Percentiles rank a stretch among this genome's conserved stretches.
Conservation (phyloP, 2,888 invertebrate genomes). For the Argynnis bischoffii region DNA sequence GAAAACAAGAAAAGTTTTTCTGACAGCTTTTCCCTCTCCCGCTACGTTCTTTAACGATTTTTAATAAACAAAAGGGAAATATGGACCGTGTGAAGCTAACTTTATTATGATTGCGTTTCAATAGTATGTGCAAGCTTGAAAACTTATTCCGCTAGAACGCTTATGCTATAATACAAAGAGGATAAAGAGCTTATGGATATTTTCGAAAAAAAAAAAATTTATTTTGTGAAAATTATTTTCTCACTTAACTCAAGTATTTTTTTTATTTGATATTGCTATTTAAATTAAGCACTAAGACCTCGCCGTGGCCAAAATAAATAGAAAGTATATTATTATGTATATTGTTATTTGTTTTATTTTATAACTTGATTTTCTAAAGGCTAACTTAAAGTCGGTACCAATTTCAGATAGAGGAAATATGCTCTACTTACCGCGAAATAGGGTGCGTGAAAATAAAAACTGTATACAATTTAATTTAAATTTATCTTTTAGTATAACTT, state of each 20-base stretch:
- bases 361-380: too few species aligned
- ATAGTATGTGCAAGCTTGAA: slow-evolving; percentile 14
- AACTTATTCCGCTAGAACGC: slow-evolving; percentile 13
- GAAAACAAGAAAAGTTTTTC: slow-evolving; percentile 56
- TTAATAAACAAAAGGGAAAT: slow-evolving; percentile 26
- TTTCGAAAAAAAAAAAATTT: slow-evolving; percentile 5
- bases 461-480: too few species aligned
- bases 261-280: too few species aligned
- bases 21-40: slow-evolving; percentile 37
- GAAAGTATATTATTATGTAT: too few species aligned
- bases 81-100: slow-evolving; percentile 14
- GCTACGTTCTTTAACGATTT: slow-evolving; percentile 22
- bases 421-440: too few species aligned
- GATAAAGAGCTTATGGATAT: slow-evolving; percentile 17
- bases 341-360: too few species aligned
- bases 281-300: too few species aligned
- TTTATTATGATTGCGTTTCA: slow-evolving; percentile 23
- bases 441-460: too few species aligned
- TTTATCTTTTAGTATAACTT: slow-evolving; percentile 22
- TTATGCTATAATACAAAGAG: slow-evolving; percentile 12
- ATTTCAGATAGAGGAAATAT: too few species aligned
- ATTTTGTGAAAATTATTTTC: background rate
- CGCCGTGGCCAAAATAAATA: too few species aligned
- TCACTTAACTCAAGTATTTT: too few species aligned
- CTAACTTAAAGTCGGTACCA: too few species aligned